A percentile compares a stretch with the other conserved stretches of the same genome.
Conservation (phyloP, 2,113 vertebrate species). For the Gallinago undulata region DNA sequence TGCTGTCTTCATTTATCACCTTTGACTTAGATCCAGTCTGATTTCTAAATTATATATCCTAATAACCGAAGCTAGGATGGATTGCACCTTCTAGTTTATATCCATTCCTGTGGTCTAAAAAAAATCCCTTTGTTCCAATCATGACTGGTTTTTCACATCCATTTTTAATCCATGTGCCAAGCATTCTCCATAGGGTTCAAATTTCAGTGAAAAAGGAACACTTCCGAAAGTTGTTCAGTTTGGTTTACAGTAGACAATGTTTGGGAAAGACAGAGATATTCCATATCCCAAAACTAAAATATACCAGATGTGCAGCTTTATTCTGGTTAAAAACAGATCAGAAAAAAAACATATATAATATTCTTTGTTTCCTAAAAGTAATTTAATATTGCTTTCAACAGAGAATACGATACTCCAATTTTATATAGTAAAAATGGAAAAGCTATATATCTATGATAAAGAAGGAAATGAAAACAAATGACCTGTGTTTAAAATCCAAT, state of each 20-base stretch:
- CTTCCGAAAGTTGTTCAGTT: slow-evolving; percentile 77
- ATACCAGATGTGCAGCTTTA: slow-evolving; percentile 76
- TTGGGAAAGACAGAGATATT: slow-evolving; percentile 70
- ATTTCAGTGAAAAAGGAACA: slow-evolving; percentile 71
- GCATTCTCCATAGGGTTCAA: slow-evolving; percentile 53
- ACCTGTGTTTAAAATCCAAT: slow-evolving; percentile 70
- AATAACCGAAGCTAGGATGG: slow-evolving; percentile 35
- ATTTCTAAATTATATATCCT: slow-evolving; percentile 47
- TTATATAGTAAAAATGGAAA: slow-evolving; percentile 67
- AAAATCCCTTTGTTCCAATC: slow-evolving; percentile 42
- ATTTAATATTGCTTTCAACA: slow-evolving; percentile 77
- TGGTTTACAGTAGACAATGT: slow-evolving; percentile 73
- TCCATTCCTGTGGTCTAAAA: slow-evolving; percentile 37
- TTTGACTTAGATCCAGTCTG: slow-evolving; percentile 27
- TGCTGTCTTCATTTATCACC: slow-evolving; percentile 29
- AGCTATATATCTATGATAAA: slow-evolving; percentile 69
- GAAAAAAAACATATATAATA: slow-evolving; percentile 64
- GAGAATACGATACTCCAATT: slow-evolving; percentile 67
- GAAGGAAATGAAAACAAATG: slow-evolving; percentile 67
- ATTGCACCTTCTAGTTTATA: slow-evolving; percentile 30
- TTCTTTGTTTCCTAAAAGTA: slow-evolving; percentile 73
- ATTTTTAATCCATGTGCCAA: slow-evolving; percentile 57
- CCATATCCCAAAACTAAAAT: slow-evolving; percentile 77
- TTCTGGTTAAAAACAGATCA: slow-evolving; percentile 69
- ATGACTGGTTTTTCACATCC: slow-evolving; percentile 41